Evolutionary conservation across 2,113 vertebrate species (phyloP).

Genomic region (Seriola aureovittata): DNA sequence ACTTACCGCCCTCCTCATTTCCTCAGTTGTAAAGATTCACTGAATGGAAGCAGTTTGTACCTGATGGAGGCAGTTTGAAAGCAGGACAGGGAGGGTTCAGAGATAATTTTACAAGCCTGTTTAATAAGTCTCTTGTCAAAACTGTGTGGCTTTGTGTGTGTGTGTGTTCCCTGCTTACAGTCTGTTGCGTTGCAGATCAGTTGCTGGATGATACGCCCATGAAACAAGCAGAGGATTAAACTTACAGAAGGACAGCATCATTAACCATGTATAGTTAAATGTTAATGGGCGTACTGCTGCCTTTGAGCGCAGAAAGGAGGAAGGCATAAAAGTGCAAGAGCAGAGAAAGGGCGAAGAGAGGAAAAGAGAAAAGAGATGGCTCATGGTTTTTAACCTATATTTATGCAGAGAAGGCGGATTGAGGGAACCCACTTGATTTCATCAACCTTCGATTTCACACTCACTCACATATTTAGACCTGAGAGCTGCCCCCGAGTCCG

Average conservation of each 20-base stretch:
- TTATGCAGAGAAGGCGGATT: constrained; percentile 37
- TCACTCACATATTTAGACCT: constrained; percentile 27
- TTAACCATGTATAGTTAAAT: constrained; percentile 70
- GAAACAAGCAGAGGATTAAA: constrained; percentile 63
- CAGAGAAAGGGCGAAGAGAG: constrained; percentile 8
- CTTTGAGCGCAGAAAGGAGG: constrained; percentile 46
- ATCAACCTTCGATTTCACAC: constrained; percentile 34
- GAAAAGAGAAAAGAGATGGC: neutral
- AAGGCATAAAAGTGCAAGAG: constrained; percentile 37
- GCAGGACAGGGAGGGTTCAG: constrained; percentile 42
- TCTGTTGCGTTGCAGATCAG: constrained; percentile 30
- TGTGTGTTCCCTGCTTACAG: constrained; percentile 4
- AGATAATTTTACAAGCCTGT: constrained; percentile 63
- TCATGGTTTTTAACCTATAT: constrained; percentile 40
- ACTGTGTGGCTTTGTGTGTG: constrained; percentile 50
- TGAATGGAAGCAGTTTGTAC: constrained; percentile 50
- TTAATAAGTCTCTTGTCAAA: constrained; percentile 68
- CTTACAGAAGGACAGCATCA: constrained; percentile 51
- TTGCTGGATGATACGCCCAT: constrained; percentile 9
- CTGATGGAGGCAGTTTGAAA: constrained; percentile 49
- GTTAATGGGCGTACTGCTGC: constrained; percentile 52
- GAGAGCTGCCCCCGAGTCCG: constrained; percentile 37
- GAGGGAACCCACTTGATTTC: constrained; percentile 15
- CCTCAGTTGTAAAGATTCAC: constrained; percentile 27
- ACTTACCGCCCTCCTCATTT: constrained; percentile 35